A percentile compares a stretch with the other conserved stretches of the same genome.
phyloP scores from a whole-genome alignment of 1,140 invertebrate species.

The Saxidomus purpurata region DNA sequence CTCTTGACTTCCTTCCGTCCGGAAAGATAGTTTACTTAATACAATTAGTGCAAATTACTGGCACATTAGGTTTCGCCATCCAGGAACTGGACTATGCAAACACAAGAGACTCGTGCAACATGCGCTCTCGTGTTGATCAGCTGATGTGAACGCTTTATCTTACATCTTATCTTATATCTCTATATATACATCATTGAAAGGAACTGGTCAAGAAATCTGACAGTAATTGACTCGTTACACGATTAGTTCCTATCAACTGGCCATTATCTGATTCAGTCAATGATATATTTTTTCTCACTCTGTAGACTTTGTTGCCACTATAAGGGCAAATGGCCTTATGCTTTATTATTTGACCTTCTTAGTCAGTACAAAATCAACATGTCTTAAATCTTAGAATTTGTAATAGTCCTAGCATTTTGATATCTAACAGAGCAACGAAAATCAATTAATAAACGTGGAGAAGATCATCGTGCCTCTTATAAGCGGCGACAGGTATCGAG shows the following conservation, averaged over 20 bases:
- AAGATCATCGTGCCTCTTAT: neutral
- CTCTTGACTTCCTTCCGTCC: neutral
- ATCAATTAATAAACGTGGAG: neutral
- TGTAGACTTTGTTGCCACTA: too few relatives aligned
- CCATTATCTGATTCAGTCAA: neutral
- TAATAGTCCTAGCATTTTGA: too few relatives aligned
- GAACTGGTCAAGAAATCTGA: conserved; percentile 35
- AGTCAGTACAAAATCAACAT: too few relatives aligned
- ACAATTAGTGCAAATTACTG: conserved; percentile 13
- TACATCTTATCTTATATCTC: conserved; percentile 3
- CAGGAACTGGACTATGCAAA: neutral
- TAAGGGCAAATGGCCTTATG: too few relatives aligned
- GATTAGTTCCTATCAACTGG: neutral
- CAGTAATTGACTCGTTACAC: conserved; percentile 49
- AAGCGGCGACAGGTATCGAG: neutral
- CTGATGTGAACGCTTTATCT: neutral
- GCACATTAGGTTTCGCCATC: neutral
- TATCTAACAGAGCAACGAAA: neutral
- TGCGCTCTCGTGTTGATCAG: neutral
- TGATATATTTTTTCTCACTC: neutral
- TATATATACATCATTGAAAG: conserved; percentile 2
- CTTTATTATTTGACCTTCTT: too few relatives aligned
- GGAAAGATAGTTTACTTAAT: neutral
- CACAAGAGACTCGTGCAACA: conserved; percentile 20
- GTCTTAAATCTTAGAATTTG: too few relatives aligned